A percentile compares a stretch with the other conserved stretches of the same genome.
These are phyloP conservation scores for Drosophila mulleri DNA, from an alignment of 2,888 invertebrate species.

Conservation along the genomic window DNA sequence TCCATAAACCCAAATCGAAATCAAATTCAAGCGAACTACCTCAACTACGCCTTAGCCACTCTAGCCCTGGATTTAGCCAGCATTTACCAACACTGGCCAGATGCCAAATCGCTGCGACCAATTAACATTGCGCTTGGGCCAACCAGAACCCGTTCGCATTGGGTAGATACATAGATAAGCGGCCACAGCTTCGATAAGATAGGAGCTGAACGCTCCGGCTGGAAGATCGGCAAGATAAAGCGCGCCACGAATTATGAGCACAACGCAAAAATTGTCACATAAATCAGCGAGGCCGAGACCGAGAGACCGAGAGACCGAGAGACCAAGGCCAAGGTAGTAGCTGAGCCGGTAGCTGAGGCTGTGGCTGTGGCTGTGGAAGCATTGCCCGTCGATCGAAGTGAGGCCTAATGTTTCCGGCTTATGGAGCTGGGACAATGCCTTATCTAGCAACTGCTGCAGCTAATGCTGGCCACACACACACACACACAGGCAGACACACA, in stretches of 20 bases:
- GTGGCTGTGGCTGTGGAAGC: no score
- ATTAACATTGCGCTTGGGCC: constrained; percentile 9
- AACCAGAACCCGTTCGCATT: constrained; percentile 22
- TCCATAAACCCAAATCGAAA: no score
- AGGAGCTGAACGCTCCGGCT: constrained; percentile 11
- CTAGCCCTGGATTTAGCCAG: background rate
- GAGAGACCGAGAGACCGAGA: background rate
- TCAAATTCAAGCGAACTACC: background rate
- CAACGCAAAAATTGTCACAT: constrained; percentile 47
- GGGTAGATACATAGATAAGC: constrained; percentile 14
- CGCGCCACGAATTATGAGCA: constrained; percentile 47
- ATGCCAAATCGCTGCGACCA: background rate
- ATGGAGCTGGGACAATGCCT: constrained; percentile 39
- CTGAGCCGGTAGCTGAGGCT: no score
- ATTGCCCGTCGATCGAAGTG: constrained; percentile 38
- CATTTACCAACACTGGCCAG: constrained; percentile 3
- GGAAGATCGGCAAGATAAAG: constrained; percentile 39
- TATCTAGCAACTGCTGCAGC: constrained; percentile 34
- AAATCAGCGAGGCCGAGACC: constrained; percentile 36
- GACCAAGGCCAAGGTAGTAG: no score
- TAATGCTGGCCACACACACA: background rate
- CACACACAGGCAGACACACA: background rate
- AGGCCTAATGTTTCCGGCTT: constrained; percentile 41
- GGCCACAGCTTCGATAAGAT: constrained; percentile 25
- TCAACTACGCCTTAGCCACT: background rate